Percentiles rank a stretch among this genome's conserved stretches.
Conservation (phyloP, 1,140 invertebrate genomes). For the Aphaenogaster rudis region DNA sequence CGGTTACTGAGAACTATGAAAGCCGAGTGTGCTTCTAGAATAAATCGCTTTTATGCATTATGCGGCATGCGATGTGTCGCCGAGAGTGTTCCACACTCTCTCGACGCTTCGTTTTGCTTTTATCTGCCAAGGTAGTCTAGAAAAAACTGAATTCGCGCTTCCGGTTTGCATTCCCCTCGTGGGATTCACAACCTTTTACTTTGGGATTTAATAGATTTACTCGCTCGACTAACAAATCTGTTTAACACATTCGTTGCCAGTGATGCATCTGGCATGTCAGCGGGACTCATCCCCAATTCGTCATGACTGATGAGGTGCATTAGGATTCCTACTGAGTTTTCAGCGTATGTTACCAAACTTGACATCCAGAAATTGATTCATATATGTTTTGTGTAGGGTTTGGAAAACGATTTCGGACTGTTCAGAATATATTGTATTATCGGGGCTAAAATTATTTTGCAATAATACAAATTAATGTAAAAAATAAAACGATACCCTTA, state of each 20-base stretch:
- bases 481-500: neutral
- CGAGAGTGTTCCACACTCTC: slow-evolving; percentile 11
- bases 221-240: slow-evolving; percentile 42
- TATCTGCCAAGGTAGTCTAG: neutral
- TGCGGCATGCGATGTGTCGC: slow-evolving; percentile 32
- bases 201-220: slow-evolving; percentile 33
- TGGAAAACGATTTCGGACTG: neutral
- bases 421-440: neutral
- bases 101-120: slow-evolving; percentile 18
- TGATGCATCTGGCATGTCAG: slow-evolving; percentile 33
- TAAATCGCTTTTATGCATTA: slow-evolving; percentile 60
- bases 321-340: slow-evolving; percentile 26
- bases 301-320: slow-evolving; percentile 41
- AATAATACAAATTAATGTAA: slow-evolving; percentile 10
- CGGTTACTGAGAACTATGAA: slow-evolving; percentile 56
- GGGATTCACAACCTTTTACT: neutral
- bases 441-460: neutral
- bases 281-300: slow-evolving; percentile 16
- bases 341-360: neutral
- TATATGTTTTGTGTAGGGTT: neutral
- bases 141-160: slow-evolving; percentile 20
- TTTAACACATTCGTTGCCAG: slow-evolving; percentile 11
- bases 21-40: slow-evolving; percentile 46
- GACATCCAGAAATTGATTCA: slow-evolving; percentile 3
- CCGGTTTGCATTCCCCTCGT: neutral